These are phyloP conservation scores for Labrus mixtus DNA, from an alignment of 2,113 vertebrate genomes.

Conservation along the genomic window DNA sequence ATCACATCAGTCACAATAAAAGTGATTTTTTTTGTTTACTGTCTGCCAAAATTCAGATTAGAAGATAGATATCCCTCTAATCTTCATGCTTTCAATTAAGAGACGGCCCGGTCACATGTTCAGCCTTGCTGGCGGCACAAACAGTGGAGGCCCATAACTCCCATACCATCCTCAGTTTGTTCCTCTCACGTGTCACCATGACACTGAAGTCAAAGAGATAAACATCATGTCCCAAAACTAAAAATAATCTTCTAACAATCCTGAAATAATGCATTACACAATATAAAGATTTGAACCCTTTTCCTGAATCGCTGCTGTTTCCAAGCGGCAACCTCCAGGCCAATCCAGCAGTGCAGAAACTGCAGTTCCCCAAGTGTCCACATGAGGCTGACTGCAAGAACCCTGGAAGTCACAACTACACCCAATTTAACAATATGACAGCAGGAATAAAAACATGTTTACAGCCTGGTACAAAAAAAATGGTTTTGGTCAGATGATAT, in stretches of 20 bases:
- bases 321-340: too few relatives aligned
- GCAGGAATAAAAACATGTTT: too few relatives aligned
- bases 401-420: too few relatives aligned
- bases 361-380: too few relatives aligned
- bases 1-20: constrained; percentile 35
- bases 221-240: too few relatives aligned
- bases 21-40: neutral
- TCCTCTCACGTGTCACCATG: neutral
- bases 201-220: neutral
- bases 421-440: too few relatives aligned
- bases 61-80: neutral
- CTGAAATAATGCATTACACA: neutral
- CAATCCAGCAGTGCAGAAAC: too few relatives aligned
- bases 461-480: too few relatives aligned
- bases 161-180: neutral
- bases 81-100: neutral
- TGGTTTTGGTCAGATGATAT: too few relatives aligned
- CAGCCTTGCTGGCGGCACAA: neutral
- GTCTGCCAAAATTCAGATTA: neutral
- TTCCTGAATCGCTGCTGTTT: too few relatives aligned
- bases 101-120: neutral
- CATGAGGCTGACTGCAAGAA: too few relatives aligned
- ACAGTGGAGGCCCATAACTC: neutral
- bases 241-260: constrained; percentile 1
- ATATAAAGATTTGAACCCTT: neutral